These are phyloP conservation scores for Tipula helvola DNA, from an alignment of 2,888 invertebrate species.

Conservation along the genomic window DNA sequence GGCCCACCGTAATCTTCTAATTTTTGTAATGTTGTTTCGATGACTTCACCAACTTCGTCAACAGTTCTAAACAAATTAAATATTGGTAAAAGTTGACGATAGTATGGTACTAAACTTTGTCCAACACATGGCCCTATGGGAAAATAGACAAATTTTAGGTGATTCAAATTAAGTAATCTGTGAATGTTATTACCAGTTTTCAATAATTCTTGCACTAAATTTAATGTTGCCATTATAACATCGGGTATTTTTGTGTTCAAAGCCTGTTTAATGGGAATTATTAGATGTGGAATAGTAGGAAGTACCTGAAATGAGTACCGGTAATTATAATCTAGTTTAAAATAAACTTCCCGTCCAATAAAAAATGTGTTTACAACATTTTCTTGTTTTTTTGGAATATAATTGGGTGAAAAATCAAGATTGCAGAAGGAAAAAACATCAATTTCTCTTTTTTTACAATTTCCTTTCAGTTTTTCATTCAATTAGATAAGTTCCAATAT, in stretches of 20 bases:
- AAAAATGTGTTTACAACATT: not conserved
- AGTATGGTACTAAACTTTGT: constrained; percentile 89
- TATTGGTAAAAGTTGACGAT: constrained; percentile 81
- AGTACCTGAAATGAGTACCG: constrained; percentile 37
- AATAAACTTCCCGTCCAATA: not conserved
- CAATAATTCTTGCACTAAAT: constrained; percentile 74
- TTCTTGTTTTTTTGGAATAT: not conserved
- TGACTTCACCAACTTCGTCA: constrained; percentile 72
- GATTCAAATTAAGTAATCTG: not conserved
- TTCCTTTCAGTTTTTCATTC: not conserved
- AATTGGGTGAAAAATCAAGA: not conserved
- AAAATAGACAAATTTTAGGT: not conserved
- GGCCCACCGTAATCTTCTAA: constrained; percentile 87
- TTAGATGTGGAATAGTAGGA: constrained; percentile 81
- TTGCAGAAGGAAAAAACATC: not conserved
- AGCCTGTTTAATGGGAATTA: constrained; percentile 85
- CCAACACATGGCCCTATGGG: constrained; percentile 46
- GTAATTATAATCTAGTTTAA: not conserved
- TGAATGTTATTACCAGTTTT: constrained; percentile 50
- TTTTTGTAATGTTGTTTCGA: constrained; percentile 83
- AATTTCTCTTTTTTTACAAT: not conserved
- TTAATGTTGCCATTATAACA: constrained; percentile 70
- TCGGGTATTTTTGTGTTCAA: constrained; percentile 69
- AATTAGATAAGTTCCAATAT: not conserved
- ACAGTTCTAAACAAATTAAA: constrained; percentile 64